Base-by-base conservation (phyloP, 2,888 invertebrate genomes). In the Ormyrus rosae region DNA sequence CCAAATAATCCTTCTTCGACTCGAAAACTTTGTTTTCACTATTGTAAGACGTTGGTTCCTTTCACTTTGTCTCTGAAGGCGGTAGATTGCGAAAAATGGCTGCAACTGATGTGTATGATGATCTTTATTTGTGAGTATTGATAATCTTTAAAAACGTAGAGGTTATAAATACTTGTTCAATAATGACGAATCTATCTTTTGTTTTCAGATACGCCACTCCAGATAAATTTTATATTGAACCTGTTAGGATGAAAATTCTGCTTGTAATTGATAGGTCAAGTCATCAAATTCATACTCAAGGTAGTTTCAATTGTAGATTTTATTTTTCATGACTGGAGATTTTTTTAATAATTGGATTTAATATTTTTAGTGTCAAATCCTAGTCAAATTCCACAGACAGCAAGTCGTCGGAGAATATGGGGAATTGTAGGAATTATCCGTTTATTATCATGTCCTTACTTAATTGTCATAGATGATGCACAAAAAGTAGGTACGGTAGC, bases 211-310 rank as follows among this genome's bases (percentile, higher is more conserved):
- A 96, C 86, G 95, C 95, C 83, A 97, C 97, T n/a, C 94, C 96
- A 71, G 98, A 98, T 86, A 96, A 96, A 90, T 97, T 98, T 91
- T 96, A 95, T 88, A 93, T 98, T 84, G 97, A 97, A 91, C 96
- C 98, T 11, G 94, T 94, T 83, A 93, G 94, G 84, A 93, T 94
- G 34, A 94, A 93, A 85, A 95, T 96, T 89, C 91, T 97, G 79
- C 92, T 98, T 85, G 93, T 97, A 73, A 96, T 98, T 86, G 97
- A 98, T 90, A 93, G 98, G 88, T 93, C 96, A 78, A 94, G 94
- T 83, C 94, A 95, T 85, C 95, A 95, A 87, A 94, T 95, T 81
- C 91, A 92, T 84, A 93, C 95, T 19, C 94, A 95, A 92, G 93
- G 96, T 95, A 92, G 89, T 60, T 34, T 58, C 48, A 34, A 34